phyloP scores from a whole-genome alignment of 2,113 vertebrate species.

The Indicator maculatus region DNA sequence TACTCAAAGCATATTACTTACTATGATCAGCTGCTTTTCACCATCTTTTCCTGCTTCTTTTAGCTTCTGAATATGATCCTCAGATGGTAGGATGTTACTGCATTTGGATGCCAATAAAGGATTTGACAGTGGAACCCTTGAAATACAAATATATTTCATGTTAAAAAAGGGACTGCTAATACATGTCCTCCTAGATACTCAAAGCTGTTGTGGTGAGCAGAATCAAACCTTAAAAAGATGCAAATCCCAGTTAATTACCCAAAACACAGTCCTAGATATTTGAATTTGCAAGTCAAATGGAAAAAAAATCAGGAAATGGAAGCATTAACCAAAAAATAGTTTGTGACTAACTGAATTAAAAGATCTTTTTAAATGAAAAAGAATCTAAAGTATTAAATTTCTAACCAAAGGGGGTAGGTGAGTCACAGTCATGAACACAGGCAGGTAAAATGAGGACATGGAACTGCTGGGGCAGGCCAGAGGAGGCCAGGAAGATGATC shows the following conservation, averaged over 20 bases:
- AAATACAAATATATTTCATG: constrained; percentile 31
- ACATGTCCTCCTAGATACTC: not conserved
- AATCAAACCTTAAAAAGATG: not conserved
- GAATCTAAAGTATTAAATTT: not conserved
- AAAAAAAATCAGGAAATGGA: not conserved
- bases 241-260: not conserved
- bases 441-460: not conserved
- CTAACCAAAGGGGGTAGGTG: not conserved
- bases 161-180: not conserved
- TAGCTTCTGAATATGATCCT: constrained; percentile 83
- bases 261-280: not conserved
- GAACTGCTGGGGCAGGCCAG: too few relatives aligned
- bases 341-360: not conserved
- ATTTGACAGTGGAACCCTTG: constrained; percentile 70
- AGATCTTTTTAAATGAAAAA: not conserved
- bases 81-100: constrained; percentile 73
- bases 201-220: not conserved
- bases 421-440: not conserved
- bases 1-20: constrained; percentile 73
- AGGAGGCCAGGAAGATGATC: too few relatives aligned
- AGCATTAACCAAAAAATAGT: not conserved
- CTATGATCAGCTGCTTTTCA: constrained; percentile 85
- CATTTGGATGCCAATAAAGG: constrained; percentile 69
- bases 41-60: constrained; percentile 85
- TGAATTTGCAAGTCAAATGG: not conserved